Conservation (phyloP, 2,888 invertebrate genomes). For the Micoletzkya japonica region DNA sequence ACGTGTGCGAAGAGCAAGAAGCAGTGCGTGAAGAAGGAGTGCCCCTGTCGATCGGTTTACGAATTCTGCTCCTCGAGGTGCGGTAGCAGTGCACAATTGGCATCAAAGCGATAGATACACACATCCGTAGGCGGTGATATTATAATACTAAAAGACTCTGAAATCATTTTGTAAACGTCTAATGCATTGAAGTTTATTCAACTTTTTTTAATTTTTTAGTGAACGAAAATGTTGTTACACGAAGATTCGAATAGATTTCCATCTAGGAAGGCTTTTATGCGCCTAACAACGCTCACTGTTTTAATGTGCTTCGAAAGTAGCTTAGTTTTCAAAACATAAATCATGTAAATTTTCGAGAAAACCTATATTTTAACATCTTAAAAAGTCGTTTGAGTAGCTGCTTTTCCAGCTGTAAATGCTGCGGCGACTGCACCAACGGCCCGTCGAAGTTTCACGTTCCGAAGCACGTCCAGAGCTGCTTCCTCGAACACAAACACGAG, state of each 20-base stretch:
- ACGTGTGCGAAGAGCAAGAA: constrained; percentile 64
- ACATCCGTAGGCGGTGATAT: no score
- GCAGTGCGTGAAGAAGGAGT: constrained; percentile 64
- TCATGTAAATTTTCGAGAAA: background rate
- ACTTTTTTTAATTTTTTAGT: background rate
- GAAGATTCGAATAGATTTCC: background rate
- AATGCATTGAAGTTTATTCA: constrained; percentile 8
- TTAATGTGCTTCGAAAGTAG: no score
- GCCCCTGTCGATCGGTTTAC: constrained; percentile 62
- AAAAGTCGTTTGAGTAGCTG: no score
- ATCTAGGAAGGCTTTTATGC: background rate
- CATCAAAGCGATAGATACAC: no score
- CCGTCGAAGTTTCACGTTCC: constrained; percentile 63
- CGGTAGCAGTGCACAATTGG: background rate
- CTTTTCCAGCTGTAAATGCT: constrained; percentile 58
- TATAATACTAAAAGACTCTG: no score
- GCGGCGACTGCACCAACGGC: constrained; percentile 63
- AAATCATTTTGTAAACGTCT: no score
- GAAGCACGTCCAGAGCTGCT: constrained; percentile 63
- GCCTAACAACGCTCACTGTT: no score
- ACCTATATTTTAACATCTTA: background rate
- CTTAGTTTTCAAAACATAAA: background rate
- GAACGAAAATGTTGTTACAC: background rate
- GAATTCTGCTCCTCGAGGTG: constrained; percentile 62
- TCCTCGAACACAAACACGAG: constrained; percentile 63